Conservation (phyloP, 1,140 invertebrate species). For the Gryon sp. region DNA sequence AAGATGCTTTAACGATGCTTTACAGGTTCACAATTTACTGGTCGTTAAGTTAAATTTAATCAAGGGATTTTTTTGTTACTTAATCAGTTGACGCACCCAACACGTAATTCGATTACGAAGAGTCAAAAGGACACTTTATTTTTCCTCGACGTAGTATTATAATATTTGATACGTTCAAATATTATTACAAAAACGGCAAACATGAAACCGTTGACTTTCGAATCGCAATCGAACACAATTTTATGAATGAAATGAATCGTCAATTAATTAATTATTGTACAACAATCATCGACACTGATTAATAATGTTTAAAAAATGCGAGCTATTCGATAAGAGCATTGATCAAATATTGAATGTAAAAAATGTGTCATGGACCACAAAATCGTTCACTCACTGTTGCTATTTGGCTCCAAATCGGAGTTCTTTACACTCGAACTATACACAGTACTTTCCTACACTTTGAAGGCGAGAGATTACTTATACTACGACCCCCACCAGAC, state of each 20-base stretch:
- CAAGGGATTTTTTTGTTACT: slow-evolving; percentile 54
- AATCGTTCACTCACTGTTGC: slow-evolving; percentile 44
- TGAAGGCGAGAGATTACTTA: slow-evolving; percentile 38
- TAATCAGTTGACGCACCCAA: slow-evolving; percentile 40
- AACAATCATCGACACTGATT: no score
- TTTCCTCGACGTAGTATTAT: slow-evolving; percentile 8
- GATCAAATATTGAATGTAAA: no score
- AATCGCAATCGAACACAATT: no score
- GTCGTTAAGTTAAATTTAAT: slow-evolving; percentile 39
- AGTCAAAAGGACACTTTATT: slow-evolving; percentile 16
- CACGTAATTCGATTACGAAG: slow-evolving; percentile 43
- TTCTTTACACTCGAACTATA: slow-evolving; percentile 45
- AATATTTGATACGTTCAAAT: not conserved
- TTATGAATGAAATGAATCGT: no score
- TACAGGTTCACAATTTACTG: slow-evolving; percentile 17
- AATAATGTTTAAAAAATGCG: no score
- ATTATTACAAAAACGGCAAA: no score
- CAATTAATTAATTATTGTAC: no score
- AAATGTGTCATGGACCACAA: no score
- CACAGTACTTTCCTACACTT: slow-evolving; percentile 47
- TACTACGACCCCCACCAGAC: slow-evolving; percentile 37
- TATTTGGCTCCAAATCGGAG: slow-evolving; percentile 9
- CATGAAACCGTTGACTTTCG: no score
- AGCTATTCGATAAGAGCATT: no score
- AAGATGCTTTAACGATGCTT: no score